Evolutionary conservation across 2,113 vertebrate genomes (phyloP).

Genomic region (Eptesicus fuscus): DNA sequence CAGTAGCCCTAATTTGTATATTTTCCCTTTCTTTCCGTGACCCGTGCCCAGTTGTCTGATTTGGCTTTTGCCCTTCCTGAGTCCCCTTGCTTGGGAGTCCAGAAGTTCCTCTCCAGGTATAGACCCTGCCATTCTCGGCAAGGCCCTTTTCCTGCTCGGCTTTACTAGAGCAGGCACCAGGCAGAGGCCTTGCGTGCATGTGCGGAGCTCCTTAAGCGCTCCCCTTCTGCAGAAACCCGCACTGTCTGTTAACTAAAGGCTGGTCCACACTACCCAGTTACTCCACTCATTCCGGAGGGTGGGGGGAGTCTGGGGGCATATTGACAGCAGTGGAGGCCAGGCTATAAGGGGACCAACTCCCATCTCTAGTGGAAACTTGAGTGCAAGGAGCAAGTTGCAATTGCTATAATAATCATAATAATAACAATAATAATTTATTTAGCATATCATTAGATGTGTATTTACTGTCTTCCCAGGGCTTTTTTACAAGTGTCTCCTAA

Average conservation of each 20-base stretch:
- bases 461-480: constrained; percentile 71
- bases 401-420: constrained; percentile 74
- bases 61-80: not conserved
- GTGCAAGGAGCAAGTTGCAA: constrained; percentile 66
- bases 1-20: not conserved
- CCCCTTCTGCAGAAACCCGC: not conserved
- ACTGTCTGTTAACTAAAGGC: constrained; percentile 12
- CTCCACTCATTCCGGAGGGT: constrained; percentile 27
- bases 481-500: constrained; percentile 70
- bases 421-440: constrained; percentile 80
- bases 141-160: not conserved
- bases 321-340: constrained; percentile 11
- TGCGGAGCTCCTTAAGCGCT: not conserved
- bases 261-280: constrained; percentile 31
- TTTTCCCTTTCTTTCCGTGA: not conserved
- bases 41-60: not conserved
- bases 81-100: not conserved
- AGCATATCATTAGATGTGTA: constrained; percentile 78
- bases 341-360: constrained; percentile 52
- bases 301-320: not conserved
- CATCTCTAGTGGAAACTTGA: constrained; percentile 60
- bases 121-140: not conserved
- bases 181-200: not conserved
- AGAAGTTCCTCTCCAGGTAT: not conserved
- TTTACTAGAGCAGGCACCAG: not conserved